Evolutionary conservation across 2,888 invertebrate genomes (phyloP).

Genomic region (Amiota communis): DNA sequence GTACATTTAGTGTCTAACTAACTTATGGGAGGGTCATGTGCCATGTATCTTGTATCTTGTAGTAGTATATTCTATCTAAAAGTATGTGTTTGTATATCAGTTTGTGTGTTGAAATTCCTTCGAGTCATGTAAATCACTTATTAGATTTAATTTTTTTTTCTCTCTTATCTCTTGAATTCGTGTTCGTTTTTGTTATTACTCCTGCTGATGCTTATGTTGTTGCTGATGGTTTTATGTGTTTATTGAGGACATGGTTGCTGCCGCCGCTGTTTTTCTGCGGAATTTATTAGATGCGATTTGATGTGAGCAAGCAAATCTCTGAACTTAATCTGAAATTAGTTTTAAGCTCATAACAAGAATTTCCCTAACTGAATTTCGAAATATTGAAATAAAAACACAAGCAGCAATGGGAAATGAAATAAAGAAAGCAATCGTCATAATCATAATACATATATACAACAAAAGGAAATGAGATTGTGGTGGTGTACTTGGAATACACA

Average conservation of each 20-base stretch:
- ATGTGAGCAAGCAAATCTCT: conserved; percentile 49
- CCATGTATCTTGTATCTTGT: too few relatives aligned
- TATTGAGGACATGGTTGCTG: too few relatives aligned
- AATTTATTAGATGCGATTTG: conserved; percentile 33
- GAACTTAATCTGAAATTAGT: conserved; percentile 65
- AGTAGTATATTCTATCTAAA: too few relatives aligned
- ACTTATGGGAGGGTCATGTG: too few relatives aligned
- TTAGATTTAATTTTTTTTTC: conserved; percentile 47
- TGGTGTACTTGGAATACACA: too few relatives aligned
- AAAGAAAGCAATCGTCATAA: conserved; percentile 35
- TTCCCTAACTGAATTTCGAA: conserved; percentile 64
- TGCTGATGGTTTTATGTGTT: too few relatives aligned
- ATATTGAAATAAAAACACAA: too few relatives aligned
- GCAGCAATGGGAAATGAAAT: conserved; percentile 58
- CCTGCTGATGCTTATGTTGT: conserved; percentile 28
- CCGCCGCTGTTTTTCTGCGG: conserved; percentile 36
- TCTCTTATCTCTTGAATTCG: conserved; percentile 23
- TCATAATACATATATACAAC: too few relatives aligned
- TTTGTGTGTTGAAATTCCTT: conserved; percentile 55
- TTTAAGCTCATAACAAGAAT: conserved; percentile 66
- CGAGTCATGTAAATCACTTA: conserved; percentile 67
- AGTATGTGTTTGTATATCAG: too few relatives aligned
- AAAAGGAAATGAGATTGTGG: too few relatives aligned
- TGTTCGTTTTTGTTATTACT: conserved; percentile 8
- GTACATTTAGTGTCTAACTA: too few relatives aligned